Percentiles rank a stretch among this genome's conserved stretches.
phyloP scores from a whole-genome alignment of 2,888 invertebrate genomes.

The Bhutanitis thaidina region DNA sequence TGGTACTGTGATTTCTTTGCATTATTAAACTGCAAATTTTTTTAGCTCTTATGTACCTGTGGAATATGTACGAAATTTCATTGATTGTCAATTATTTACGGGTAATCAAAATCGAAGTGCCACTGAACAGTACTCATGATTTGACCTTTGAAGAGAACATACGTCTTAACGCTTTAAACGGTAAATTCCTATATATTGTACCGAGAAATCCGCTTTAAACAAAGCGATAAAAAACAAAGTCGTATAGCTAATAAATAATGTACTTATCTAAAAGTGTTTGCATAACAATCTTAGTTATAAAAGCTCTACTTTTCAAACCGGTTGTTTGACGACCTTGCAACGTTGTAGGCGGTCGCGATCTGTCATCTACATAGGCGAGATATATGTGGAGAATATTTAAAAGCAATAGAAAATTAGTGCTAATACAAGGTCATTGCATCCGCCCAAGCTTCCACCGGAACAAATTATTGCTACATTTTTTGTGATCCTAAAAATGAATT shows the following conservation, averaged over 20 bases:
- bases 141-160: constrained; percentile 12
- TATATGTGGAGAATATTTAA: constrained; percentile 30
- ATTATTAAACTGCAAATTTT: constrained; percentile 22
- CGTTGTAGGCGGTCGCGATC: constrained; percentile 39
- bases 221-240: too few species aligned
- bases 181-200: too few species aligned
- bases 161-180: too few species aligned
- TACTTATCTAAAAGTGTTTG: constrained; percentile 30
- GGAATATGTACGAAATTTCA: constrained; percentile 27
- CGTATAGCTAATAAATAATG: too few species aligned
- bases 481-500: background rate
- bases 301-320: constrained; percentile 53
- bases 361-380: constrained; percentile 47
- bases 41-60: constrained; percentile 24
- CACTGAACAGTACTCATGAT: constrained; percentile 7
- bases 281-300: constrained; percentile 42
- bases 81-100: constrained; percentile 19
- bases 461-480: background rate
- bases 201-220: too few species aligned
- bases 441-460: background rate
- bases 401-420: constrained; percentile 38
- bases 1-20: constrained; percentile 33
- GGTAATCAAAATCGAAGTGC: constrained; percentile 12
- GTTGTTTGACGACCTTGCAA: constrained; percentile 53
- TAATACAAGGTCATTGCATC: constrained; percentile 41